Conservation (phyloP, 2,113 vertebrate genomes). For the Pseudopipra pipra region DNA sequence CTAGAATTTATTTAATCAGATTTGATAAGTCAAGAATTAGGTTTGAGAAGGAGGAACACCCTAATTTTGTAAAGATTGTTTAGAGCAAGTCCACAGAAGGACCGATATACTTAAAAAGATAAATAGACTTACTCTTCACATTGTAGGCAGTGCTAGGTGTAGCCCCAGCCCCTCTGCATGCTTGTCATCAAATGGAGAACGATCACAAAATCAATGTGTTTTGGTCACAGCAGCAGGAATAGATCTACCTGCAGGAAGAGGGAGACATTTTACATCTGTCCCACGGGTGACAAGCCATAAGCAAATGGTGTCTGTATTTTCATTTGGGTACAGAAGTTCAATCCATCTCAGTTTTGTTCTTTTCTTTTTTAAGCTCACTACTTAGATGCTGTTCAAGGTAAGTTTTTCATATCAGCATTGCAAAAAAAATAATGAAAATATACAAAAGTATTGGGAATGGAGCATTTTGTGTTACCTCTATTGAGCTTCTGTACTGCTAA, state of each 20-base stretch:
- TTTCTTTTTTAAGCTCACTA: slow-evolving; percentile 76
- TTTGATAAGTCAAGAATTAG: not conserved
- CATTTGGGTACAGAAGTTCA: slow-evolving; percentile 59
- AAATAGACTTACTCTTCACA: not conserved
- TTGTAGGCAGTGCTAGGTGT: not conserved
- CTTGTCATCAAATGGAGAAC: not conserved
- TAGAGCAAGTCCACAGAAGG: not conserved
- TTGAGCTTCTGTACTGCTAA: not conserved
- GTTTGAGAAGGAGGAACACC: not conserved
- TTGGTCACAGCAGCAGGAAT: not conserved
- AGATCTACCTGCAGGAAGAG: not conserved
- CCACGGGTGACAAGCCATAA: slow-evolving; percentile 55
- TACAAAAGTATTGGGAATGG: not conserved
- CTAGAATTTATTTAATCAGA: not conserved
- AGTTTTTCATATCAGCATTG: slow-evolving; percentile 51
- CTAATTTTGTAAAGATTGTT: not conserved
- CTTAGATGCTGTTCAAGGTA: slow-evolving; percentile 81
- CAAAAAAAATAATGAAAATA: slow-evolving; percentile 2
- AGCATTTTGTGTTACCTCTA: not conserved
- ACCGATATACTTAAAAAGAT: not conserved
- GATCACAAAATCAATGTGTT: not conserved
- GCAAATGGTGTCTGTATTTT: slow-evolving; percentile 45
- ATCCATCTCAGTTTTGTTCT: slow-evolving; percentile 61
- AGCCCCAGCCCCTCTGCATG: not conserved
- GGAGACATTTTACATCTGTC: not conserved